These are phyloP conservation scores for Crotalus horridus DNA, from an alignment of 2,113 vertebrate genomes.

Conservation along the genomic window DNA sequence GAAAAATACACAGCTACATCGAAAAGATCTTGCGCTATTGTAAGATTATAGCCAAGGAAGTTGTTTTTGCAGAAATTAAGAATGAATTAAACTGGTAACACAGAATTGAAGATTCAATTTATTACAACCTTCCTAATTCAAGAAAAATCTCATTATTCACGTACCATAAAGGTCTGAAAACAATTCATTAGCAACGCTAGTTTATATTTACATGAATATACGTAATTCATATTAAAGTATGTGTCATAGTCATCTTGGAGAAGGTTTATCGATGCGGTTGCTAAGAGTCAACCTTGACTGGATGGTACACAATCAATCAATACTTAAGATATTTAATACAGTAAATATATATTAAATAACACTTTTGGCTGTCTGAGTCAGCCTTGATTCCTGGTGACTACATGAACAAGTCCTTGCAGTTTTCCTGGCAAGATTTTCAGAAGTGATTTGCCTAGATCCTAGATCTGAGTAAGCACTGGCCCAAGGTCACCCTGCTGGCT, in stretches of 20 bases:
- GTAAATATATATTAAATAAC: neutral
- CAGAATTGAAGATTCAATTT: constrained; percentile 1
- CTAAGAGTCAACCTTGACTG: neutral
- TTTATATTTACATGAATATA: neutral
- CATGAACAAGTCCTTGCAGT: neutral
- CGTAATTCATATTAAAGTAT: neutral
- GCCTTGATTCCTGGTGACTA: neutral
- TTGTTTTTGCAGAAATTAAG: neutral
- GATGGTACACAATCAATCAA: neutral
- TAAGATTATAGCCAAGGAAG: neutral
- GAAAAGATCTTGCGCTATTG: neutral
- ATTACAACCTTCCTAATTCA: neutral
- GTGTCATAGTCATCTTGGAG: neutral
- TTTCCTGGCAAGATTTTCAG: neutral
- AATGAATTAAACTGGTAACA: neutral
- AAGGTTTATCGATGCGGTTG: neutral
- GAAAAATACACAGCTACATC: neutral
- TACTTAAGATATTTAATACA: neutral
- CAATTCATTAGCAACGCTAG: neutral
- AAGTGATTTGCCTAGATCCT: neutral
- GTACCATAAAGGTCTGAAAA: neutral
- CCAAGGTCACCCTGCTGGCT: neutral
- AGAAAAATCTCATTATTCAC: neutral
- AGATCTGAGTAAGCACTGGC: neutral
- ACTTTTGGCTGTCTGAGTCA: neutral